Base-by-base conservation (phyloP, 92 coral and sea anemone genomes). In the Phenganax marumi region DNA sequence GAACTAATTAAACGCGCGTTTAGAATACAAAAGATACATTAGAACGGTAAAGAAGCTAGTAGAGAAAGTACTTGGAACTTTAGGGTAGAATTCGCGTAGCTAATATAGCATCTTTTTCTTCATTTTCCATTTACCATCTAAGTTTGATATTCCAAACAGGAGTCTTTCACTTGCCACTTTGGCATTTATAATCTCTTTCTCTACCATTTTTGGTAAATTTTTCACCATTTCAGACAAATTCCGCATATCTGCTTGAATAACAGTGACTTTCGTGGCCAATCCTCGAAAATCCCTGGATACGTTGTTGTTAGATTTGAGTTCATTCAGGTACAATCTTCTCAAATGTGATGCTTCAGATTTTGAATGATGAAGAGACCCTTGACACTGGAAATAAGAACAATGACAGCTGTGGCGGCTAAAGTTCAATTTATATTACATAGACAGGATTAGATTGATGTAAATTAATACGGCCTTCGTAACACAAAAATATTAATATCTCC, bases 271-370 rank as follows among this genome's bases (percentile, higher is more conserved):
- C 24, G 21, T 50, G 14, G 83, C 8, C 71, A 78, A 50, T 22
- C 39, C 83, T 62, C 49, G 47, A 16, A 68, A 24, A 52, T 78
- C 43, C 69, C 46, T 63, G 19, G 83, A 61, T n/a, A 19, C 12
- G 2, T 49, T 58, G 43, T 78, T 78, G 68, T 61, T 61, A 10
- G 73, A 78, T 49, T 78, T 78, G 68, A 61, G 83, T 50, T 78
- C 83, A 78, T 63, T 61, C 74, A 90, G 92, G 87, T 89, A 95
- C 56, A 95, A 88, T 65, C 97, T 88, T 73, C 93, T 87, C 46
- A 92, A 85, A 80, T 95, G 98, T n/a, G 90, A 90, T 50, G 91
- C 89, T 86, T 95, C 96, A 86, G 85, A 87, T 33, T 92, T 90
- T 68, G 90, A 89, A 53, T 90, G 89, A 21, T 92, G 83, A 16